These are phyloP conservation scores for Athalia cordata DNA, from an alignment of 2,888 invertebrate genomes.

Conservation along the genomic window DNA sequence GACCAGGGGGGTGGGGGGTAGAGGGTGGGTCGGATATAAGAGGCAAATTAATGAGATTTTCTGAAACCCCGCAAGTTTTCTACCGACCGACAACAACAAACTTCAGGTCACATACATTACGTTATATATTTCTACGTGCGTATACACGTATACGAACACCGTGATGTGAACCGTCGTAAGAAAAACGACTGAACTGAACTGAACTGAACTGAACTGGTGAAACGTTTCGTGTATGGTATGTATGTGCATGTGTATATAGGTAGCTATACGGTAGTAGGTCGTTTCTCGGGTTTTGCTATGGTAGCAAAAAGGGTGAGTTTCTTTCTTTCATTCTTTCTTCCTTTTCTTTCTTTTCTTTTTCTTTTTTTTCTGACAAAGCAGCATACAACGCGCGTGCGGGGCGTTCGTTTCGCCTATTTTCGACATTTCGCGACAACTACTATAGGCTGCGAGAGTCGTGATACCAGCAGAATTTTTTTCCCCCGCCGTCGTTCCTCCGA, in stretches of 20 bases:
- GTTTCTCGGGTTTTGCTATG: constrained; percentile 28
- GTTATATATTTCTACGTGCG: background rate
- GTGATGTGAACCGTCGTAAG: background rate
- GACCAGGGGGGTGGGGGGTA: background rate
- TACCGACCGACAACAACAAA: background rate
- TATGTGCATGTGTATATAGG: too few relatives aligned
- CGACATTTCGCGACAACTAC: too few relatives aligned
- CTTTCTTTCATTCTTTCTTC: constrained; percentile 17
- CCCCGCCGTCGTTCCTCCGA: too few relatives aligned
- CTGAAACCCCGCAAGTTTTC: constrained; percentile 4
- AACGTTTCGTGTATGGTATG: background rate
- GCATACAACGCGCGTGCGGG: too few relatives aligned
- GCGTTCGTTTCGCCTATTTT: too few relatives aligned
- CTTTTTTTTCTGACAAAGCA: background rate
- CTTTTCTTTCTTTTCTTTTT: background rate
- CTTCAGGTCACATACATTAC: background rate
- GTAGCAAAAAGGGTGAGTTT: constrained; percentile 31
- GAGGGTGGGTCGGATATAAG: constrained; percentile 4
- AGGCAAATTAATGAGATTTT: constrained; percentile 66
- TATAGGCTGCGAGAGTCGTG: too few relatives aligned
- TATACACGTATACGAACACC: background rate
- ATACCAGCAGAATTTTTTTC: too few relatives aligned
- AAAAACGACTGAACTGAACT: too few relatives aligned
- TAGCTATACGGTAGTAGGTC: background rate
- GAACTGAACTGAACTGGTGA: background rate